phyloP scores from a whole-genome alignment of 37 sponge, comb jelly and placozoan genomes.

The Theonella swinhoei region DNA sequence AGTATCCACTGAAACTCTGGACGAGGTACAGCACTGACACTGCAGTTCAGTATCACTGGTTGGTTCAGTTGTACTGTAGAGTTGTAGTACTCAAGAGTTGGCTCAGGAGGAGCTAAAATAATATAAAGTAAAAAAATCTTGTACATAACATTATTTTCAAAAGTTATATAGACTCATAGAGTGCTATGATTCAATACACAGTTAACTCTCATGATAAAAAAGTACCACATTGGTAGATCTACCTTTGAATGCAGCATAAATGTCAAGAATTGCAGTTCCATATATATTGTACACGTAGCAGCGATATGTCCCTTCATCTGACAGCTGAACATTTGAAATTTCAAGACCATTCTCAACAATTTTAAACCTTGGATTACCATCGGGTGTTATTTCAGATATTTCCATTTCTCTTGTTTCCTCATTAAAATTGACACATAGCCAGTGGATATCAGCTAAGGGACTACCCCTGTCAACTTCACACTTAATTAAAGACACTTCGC shows the following conservation, averaged over 20 bases:
- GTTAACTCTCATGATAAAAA: no score
- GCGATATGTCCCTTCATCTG: slow-evolving; percentile 11
- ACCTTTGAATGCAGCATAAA: slow-evolving; percentile 5
- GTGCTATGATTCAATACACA: no score
- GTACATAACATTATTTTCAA: no score
- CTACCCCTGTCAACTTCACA: not conserved
- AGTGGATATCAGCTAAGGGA: not conserved
- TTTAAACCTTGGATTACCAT: not conserved
- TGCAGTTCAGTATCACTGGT: no score
- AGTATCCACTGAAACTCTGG: no score
- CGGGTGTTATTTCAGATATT: not conserved
- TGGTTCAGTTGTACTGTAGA: no score
- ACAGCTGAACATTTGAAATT: not conserved
- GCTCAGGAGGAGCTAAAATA: no score
- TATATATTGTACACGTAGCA: not conserved
- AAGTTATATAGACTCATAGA: no score
- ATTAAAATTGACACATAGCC: not conserved
- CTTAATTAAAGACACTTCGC: not conserved
- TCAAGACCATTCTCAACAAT: not conserved
- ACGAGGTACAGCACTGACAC: no score
- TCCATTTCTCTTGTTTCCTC: not conserved
- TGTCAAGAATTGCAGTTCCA: not conserved
- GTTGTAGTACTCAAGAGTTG: no score
- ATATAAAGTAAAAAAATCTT: no score
- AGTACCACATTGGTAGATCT: no score